Evolutionary conservation across 1,140 invertebrate genomes (phyloP), one percentile per base, ranked within the genome.

Genomic region (Conus ventricosus): DNA sequence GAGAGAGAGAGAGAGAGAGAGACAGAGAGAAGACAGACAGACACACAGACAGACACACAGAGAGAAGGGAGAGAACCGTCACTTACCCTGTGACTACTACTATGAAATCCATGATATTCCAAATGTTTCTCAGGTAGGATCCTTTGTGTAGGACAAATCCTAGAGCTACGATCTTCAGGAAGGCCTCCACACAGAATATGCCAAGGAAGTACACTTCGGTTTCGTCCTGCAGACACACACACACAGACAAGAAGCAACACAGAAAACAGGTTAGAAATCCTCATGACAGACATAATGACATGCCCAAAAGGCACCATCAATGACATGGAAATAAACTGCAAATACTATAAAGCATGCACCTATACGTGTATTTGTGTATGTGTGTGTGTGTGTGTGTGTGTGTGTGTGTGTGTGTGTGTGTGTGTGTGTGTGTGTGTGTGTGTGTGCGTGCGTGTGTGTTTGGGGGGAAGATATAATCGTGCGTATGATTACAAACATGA

Each of bases 81-180:
- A 97, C 98, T 98, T 97, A 99, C 99, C 99, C 99, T 95, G 99
- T 99, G 94, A 99, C 98, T 96, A 99, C 99, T 95, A 99, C 99
- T 96, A 99, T 98, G 97, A 99, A 99, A 97, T 99, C 99, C 99
- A 99, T 99, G 95, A 99, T 99, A 97, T 99, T 99, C 99, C 99
- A 99, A 96, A 99, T 97, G 96, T 99, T 99, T 95, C 99, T 97
- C 95, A 99, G 97, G 96, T 99, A 99, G 95, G 99, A 99, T 95
- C 98, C 98, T 96, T 97, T 98, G 97, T 99, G 99, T 96, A 99
- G 97, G 96, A 98, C 97, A 97, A 99, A 99, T 96, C 99, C 99
- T 97, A 99, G 97, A 93, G 99, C 99, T 96, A 99, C 97, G 96
- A 99, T 99, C 97, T 99, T 99, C 95, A 99, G 97, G 95, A 98